phyloP scores from a whole-genome alignment of 1,140 invertebrate species.

The Zaprionus ornatus region DNA sequence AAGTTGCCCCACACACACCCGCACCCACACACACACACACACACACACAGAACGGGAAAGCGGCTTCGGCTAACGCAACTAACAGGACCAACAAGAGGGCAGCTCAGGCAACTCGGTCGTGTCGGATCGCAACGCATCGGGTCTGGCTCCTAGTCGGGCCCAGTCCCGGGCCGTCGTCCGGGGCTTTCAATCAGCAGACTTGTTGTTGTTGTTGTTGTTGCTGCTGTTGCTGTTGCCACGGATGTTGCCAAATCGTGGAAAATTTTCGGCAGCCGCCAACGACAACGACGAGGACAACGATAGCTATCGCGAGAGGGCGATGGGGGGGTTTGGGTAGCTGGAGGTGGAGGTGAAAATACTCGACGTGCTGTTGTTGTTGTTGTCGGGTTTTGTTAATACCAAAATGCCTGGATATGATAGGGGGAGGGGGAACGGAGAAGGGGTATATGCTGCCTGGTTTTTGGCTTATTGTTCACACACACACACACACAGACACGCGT shows the following conservation, averaged over 20 bases:
- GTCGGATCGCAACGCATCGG: neutral
- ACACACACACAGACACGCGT: neutral
- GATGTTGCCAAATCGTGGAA: slow-evolving; percentile 57
- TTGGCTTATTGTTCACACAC: slow-evolving; percentile 39
- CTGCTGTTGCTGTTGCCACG: slow-evolving; percentile 26
- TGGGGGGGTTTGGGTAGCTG: neutral
- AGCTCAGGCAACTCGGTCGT: neutral
- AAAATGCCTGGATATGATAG: slow-evolving; percentile 24
- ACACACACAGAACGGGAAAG: slow-evolving; percentile 13
- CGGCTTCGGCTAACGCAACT: neutral
- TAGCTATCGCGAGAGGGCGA: neutral
- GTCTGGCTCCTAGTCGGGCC: neutral
- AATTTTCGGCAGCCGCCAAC: slow-evolving; percentile 50
- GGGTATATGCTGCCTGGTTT: slow-evolving; percentile 14
- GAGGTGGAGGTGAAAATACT: neutral
- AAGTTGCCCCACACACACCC: neutral
- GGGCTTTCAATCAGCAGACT: slow-evolving; percentile 39
- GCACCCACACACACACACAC: neutral
- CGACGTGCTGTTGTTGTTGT: slow-evolving; percentile 6
- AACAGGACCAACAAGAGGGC: neutral
- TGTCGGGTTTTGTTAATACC: slow-evolving; percentile 39
- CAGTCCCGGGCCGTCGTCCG: neutral
- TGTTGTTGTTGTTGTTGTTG: neutral
- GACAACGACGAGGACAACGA: slow-evolving; percentile 16
- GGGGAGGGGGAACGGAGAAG: neutral